Conservation (phyloP, 2,888 invertebrate genomes). For the Peribatodes rhomboidaria region DNA sequence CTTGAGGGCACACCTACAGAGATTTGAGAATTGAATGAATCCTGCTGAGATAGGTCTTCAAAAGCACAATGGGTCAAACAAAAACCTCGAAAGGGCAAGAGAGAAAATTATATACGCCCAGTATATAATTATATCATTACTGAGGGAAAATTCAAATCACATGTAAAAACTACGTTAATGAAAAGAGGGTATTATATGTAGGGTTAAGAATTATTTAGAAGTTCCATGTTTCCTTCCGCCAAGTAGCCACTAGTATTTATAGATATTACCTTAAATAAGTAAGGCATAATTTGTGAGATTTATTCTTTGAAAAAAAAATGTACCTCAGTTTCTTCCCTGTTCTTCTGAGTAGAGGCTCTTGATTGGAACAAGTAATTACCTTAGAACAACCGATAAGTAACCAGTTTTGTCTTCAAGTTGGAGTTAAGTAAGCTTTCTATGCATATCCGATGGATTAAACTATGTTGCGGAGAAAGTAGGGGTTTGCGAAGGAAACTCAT, state of each 20-base stretch:
- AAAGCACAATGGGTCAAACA: constrained; percentile 4
- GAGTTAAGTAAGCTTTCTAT: constrained; percentile 51
- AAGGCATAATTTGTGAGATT: no score
- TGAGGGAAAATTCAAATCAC: no score
- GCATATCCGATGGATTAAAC: constrained; percentile 40
- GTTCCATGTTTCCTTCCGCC: no score
- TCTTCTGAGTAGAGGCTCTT: no score
- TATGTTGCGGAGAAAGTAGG: constrained; percentile 27
- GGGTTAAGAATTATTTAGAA: no score
- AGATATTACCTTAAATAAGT: no score
- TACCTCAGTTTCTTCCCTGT: no score
- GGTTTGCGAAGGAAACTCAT: constrained; percentile 28
- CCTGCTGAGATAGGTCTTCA: neutral
- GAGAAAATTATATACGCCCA: neutral
- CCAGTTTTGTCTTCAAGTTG: constrained; percentile 34
- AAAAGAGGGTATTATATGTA: no score
- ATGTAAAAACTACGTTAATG: no score
- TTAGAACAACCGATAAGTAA: constrained; percentile 25
- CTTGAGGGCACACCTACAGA: constrained; percentile 5
- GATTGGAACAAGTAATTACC: constrained; percentile 32
- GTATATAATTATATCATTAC: neutral
- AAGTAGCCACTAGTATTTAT: no score
- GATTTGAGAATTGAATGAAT: constrained; percentile 10
- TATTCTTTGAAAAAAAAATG: no score
- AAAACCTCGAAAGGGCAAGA: neutral